Evolutionary conservation across 2,113 vertebrate genomes (phyloP), one percentile per base, ranked within the genome.

Genomic region (Coryphaenoides rupestris): DNA sequence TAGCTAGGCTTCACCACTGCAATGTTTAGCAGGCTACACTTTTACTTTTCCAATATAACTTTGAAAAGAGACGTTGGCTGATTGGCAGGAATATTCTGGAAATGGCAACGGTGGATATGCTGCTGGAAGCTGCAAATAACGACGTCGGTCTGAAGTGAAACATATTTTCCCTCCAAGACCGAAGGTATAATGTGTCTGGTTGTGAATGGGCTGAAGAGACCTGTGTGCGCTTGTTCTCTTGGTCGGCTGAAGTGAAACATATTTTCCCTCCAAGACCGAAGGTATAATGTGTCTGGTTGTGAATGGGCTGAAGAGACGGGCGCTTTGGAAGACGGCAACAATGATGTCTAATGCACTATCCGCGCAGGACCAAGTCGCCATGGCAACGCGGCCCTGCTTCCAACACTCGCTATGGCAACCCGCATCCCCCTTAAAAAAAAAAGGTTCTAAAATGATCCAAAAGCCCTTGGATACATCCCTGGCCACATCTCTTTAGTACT

Each of bases 361-460:
- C 15, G 56, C 60, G 49, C 68, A 73, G 55, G 68, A 74, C 55
- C 61, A 65, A 50, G 81, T 88, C 70, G 40, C 72, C 80, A 86
- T 73, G 86, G 86, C 81, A 88, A 89, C 85, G 7, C 1, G 60
- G 26, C 75, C 64, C 66, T 77, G 78, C 78, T 80, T 79, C 75
- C 60, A 55, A 72, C 52, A 15, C 56, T 89, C 60, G 49, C 83
- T 66, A 87, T 82, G 84, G 79, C 26, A 78, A 85, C 86, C 68
- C 53, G 63, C 60, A 69, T 78, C 74, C 63, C 54, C 33, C 33
- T n/a, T n/a, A n/a, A n/a, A 40, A 40, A 40, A 40, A 7, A 70
- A 78, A 79, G 77, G 55, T 74, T 58, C n/a, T n/a, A n/a, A n/a
- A n/a, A n/a, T n/a, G n/a, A n/a, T n/a, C n/a, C n/a, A n/a, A n/a